Percentiles rank a stretch among this genome's conserved stretches.
Conservation (phyloP, 2,113 vertebrate genomes). For the Pterocles burchelli region DNA sequence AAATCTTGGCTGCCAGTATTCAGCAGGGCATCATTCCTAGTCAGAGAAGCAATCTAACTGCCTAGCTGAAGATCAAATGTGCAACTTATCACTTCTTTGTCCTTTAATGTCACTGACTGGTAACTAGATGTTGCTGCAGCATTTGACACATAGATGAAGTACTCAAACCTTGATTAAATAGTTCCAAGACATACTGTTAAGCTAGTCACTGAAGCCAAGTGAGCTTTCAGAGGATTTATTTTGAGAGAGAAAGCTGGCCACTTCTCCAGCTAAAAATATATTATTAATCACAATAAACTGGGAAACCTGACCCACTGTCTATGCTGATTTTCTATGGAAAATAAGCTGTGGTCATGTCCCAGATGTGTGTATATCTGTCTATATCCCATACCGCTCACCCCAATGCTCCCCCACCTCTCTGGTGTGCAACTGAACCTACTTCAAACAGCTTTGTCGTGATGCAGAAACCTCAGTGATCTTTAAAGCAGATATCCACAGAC, state of each 20-base stretch:
- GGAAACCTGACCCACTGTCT: background rate
- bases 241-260: background rate
- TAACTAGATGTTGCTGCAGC: background rate
- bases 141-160: background rate
- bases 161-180: background rate
- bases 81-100: background rate
- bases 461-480: background rate
- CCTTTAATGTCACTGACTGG: background rate
- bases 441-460: background rate
- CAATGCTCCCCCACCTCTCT: accelerated
- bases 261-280: background rate
- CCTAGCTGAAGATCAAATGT: background rate
- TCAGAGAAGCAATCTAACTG: background rate
- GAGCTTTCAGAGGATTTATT: background rate
- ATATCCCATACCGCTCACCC: background rate
- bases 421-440: background rate
- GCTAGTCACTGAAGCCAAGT: background rate
- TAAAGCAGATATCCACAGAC: background rate
- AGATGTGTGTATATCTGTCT: background rate
- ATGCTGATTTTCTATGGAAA: background rate
- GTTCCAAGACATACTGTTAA: background rate
- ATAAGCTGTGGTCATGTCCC: background rate
- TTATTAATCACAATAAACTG: background rate
- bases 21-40: background rate
- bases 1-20: background rate